Conservation (phyloP, 2,113 vertebrate genomes). For the Vidua chalybeata region DNA sequence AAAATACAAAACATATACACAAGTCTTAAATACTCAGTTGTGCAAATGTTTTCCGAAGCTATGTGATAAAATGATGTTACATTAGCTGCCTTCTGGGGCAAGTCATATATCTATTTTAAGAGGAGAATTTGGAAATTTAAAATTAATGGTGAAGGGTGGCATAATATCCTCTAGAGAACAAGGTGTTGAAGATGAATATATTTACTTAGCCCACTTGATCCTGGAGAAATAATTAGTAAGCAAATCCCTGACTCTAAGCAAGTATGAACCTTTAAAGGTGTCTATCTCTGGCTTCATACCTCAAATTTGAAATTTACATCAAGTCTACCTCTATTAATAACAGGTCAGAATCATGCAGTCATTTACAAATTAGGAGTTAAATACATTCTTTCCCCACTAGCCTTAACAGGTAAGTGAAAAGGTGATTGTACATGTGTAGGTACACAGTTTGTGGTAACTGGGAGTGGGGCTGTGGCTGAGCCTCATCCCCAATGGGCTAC, state of each 20-base stretch:
- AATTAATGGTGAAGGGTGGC: neutral
- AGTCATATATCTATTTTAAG: neutral
- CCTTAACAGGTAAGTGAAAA: neutral
- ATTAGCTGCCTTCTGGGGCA: neutral
- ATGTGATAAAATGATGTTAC: neutral
- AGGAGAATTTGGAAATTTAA: neutral
- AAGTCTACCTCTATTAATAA: neutral
- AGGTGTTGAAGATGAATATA: neutral
- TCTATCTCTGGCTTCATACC: neutral
- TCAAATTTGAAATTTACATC: neutral
- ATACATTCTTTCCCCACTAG: neutral
- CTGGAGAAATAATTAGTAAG: neutral
- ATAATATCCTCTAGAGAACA: neutral
- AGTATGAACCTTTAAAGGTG: neutral
- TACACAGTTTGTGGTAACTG: neutral
- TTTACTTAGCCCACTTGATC: neutral
- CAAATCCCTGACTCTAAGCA: neutral
- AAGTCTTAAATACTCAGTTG: neutral
- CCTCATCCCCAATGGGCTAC: neutral
- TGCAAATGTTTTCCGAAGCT: neutral
- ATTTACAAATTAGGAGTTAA: neutral
- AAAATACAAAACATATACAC: neutral
- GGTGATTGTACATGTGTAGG: neutral
- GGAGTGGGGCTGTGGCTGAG: fast-evolving
- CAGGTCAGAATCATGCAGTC: neutral